Evolutionary conservation across 2,888 invertebrate species (phyloP).

Genomic region (Eledona agricola): DNA sequence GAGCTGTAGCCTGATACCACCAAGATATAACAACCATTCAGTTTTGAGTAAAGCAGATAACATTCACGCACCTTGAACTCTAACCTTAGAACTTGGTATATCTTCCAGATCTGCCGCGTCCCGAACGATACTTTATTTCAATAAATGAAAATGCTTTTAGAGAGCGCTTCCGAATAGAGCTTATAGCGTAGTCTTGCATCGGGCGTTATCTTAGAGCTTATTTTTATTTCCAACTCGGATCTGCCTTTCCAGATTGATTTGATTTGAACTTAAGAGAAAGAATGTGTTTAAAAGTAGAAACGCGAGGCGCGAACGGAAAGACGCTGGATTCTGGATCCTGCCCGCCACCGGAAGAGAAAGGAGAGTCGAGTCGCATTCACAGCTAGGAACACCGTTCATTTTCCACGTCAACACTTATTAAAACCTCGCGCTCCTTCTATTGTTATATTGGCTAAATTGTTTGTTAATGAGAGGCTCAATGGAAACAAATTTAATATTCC

Average conservation of each 20-base stretch:
- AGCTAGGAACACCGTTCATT: constrained; percentile 6
- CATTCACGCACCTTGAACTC: constrained; percentile 44
- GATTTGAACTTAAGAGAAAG: constrained; percentile 32
- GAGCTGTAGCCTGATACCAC: constrained; percentile 33
- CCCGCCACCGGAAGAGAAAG: constrained; percentile 23
- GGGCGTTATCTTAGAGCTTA: constrained; percentile 29
- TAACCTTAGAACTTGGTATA: constrained; percentile 40
- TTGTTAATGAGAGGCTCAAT: constrained; percentile 33
- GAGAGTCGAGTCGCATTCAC: too few relatives aligned
- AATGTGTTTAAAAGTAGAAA: constrained; percentile 24
- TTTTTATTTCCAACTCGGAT: constrained; percentile 31
- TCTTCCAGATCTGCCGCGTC: constrained; percentile 28
- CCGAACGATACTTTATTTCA: constrained; percentile 35
- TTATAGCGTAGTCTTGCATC: constrained; percentile 8
- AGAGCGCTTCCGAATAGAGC: constrained; percentile 13
- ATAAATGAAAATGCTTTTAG: constrained; percentile 38
- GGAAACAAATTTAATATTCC: constrained; percentile 41
- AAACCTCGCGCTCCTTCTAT: constrained; percentile 17
- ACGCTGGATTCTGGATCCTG: constrained; percentile 22
- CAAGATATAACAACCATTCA: constrained; percentile 38
- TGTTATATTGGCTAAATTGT: constrained; percentile 35
- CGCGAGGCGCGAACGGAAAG: constrained; percentile 18
- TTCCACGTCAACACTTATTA: constrained; percentile 12
- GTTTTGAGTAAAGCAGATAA: constrained; percentile 39
- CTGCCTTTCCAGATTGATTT: constrained; percentile 34